Conservation (phyloP, 1,140 invertebrate genomes). For the Xylocopa sonorina region DNA sequence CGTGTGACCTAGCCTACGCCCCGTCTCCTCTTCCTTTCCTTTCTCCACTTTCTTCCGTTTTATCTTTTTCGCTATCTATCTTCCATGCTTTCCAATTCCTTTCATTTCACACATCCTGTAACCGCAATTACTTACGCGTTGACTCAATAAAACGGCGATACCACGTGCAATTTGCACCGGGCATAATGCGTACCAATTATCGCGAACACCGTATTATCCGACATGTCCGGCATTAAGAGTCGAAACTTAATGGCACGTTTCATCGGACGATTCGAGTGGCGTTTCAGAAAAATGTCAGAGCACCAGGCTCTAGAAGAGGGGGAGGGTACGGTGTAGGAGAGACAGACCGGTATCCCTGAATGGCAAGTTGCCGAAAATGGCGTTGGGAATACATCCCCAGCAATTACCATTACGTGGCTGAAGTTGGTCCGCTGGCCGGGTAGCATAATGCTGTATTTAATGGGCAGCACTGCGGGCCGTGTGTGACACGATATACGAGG, state of each 20-base stretch:
- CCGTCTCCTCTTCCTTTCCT: slow-evolving; percentile 35
- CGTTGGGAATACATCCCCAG: slow-evolving; percentile 71
- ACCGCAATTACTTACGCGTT: no score
- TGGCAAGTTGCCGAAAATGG: slow-evolving; percentile 78
- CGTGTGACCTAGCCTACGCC: slow-evolving; percentile 55
- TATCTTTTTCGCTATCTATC: slow-evolving; percentile 6
- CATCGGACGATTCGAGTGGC: not conserved
- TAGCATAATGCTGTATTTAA: slow-evolving; percentile 81
- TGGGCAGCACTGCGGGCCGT: slow-evolving; percentile 69
- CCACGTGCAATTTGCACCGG: no score
- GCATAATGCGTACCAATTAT: no score
- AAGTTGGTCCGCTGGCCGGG: slow-evolving; percentile 70
- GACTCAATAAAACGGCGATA: no score
- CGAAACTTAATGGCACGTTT: no score
- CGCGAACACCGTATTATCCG: no score
- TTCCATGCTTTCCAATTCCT: not conserved
- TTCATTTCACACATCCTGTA: not conserved
- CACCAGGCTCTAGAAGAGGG: not conserved
- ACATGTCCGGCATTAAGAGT: no score
- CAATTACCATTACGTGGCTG: slow-evolving; percentile 77
- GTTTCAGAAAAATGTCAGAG: slow-evolving; percentile 15
- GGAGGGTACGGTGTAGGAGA: slow-evolving; percentile 22
- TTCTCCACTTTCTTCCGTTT: slow-evolving; percentile 34
- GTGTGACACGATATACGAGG: slow-evolving; percentile 78
- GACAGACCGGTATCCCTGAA: slow-evolving; percentile 50